Conservation (phyloP, 2,888 invertebrate genomes). For the Megastigmus dorsalis region DNA sequence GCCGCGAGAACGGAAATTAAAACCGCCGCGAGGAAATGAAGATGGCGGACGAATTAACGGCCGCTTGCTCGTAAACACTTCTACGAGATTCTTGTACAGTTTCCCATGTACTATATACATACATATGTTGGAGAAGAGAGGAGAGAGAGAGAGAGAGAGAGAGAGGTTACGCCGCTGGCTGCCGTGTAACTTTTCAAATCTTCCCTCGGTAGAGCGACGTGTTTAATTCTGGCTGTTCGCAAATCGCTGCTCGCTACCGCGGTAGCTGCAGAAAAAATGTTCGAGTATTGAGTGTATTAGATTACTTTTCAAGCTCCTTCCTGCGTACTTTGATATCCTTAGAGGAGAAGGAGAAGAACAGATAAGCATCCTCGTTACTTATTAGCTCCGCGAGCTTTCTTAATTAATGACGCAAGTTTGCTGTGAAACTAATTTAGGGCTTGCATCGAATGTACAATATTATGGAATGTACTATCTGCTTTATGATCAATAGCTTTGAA, state of each 20-base stretch:
- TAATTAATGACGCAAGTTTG: too few relatives aligned
- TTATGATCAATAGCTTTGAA: too few relatives aligned
- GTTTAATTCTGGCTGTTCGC: conserved; percentile 7
- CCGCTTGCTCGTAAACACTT: conserved; percentile 28
- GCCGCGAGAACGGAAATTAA: conserved; percentile 43
- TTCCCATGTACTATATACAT: too few relatives aligned
- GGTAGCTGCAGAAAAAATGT: neutral
- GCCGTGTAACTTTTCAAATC: conserved; percentile 38
- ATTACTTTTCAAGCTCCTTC: conserved; percentile 2
- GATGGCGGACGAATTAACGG: conserved; percentile 46
- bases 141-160: neutral
- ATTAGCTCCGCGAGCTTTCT: too few relatives aligned
- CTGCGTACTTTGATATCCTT: neutral
- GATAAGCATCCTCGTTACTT: too few relatives aligned
- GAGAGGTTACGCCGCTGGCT: neutral
- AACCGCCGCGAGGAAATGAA: conserved; percentile 50
- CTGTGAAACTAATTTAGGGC: too few relatives aligned
- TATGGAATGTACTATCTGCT: too few relatives aligned
- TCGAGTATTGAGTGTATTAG: neutral
- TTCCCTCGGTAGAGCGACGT: neutral
- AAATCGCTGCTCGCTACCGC: neutral
- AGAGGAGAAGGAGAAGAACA: neutral
- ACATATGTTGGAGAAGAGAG: neutral
- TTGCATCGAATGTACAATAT: too few relatives aligned
- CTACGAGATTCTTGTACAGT: neutral